These are phyloP conservation scores for Malurus cyaneus DNA, from an alignment of 2,113 vertebrate genomes.

Conservation along the genomic window DNA sequence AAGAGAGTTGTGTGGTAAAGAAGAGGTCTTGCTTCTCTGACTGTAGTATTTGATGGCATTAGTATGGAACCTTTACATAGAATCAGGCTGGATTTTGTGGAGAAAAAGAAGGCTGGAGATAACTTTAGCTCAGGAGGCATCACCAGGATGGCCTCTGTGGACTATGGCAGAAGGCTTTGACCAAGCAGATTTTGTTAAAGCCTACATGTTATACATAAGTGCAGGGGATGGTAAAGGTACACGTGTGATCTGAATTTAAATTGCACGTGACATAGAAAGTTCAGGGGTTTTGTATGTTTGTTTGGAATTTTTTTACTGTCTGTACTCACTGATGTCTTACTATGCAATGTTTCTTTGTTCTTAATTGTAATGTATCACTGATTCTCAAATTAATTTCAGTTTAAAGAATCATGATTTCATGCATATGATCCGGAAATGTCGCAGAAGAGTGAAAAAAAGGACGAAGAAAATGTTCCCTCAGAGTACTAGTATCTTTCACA, in stretches of 20 bases:
- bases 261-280: not conserved
- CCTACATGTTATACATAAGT: not conserved
- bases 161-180: not conserved
- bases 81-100: not conserved
- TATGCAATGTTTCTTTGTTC: not conserved
- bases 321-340: not conserved
- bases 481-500: not conserved
- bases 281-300: not conserved
- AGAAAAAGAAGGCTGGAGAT: not conserved
- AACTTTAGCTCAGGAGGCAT: not conserved
- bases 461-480: not conserved
- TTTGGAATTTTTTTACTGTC: not conserved
- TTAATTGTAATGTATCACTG: not conserved
- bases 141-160: not conserved
- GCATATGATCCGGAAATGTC: not conserved
- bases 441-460: not conserved
- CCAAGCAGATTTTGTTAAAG: not conserved
- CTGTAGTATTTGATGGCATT: not conserved
- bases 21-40: not conserved
- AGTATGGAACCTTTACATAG: not conserved
- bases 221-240: not conserved
- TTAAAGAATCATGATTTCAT: not conserved
- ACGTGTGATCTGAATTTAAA: not conserved
- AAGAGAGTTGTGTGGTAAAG: not conserved
- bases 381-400: not conserved